These are phyloP conservation scores for Xerus rutilus DNA, from an alignment of 2,797 vertebrate species.

Conservation along the genomic window DNA sequence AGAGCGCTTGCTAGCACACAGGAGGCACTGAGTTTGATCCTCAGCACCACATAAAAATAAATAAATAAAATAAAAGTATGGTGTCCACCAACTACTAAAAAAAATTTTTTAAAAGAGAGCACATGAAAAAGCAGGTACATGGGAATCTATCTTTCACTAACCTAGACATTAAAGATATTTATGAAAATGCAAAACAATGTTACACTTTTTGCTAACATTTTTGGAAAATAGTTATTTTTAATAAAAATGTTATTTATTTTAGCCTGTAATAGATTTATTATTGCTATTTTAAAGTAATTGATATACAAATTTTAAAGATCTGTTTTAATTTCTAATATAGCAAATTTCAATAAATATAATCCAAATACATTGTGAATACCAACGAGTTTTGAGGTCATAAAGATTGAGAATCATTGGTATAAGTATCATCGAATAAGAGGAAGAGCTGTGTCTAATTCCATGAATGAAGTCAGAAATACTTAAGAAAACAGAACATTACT, in stretches of 20 bases:
- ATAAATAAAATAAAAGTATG: too few species aligned
- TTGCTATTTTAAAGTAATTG: neutral
- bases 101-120: neutral
- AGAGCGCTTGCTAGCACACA: too few species aligned
- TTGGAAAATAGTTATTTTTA: neutral
- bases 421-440: neutral
- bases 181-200: constrained; percentile 50
- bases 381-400: neutral
- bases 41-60: too few species aligned
- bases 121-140: neutral
- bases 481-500: neutral
- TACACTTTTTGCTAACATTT: neutral
- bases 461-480: neutral
- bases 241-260: neutral
- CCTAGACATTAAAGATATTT: neutral
- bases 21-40: too few species aligned
- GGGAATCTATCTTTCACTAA: constrained; percentile 33
- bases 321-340: neutral
- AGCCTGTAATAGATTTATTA: neutral
- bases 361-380: neutral
- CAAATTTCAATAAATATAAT: neutral
- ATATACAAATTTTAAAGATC: neutral
- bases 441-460: neutral
- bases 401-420: neutral
- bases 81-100: too few species aligned